Evolutionary conservation across 2,797 vertebrate genomes (phyloP).

Genomic region (Onychomys leucogaster): DNA sequence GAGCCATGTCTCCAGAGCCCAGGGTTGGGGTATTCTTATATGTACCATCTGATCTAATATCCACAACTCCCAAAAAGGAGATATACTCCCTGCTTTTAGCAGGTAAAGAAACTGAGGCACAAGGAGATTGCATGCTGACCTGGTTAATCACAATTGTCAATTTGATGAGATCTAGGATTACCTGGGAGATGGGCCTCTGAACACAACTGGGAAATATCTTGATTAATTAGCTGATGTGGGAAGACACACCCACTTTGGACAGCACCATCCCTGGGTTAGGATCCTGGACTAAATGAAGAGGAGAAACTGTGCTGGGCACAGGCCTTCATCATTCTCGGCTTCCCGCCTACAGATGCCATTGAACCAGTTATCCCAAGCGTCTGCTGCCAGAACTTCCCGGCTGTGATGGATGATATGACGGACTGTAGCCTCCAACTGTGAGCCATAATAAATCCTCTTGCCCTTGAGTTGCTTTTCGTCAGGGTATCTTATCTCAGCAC

Average conservation of each 20-base stretch:
- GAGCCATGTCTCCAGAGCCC: too few relatives aligned
- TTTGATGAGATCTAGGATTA: neutral
- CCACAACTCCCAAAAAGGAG: neutral
- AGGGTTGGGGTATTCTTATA: neutral
- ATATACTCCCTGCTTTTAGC: conserved; percentile 34
- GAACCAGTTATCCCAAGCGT: neutral
- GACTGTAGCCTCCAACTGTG: neutral
- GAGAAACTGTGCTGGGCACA: neutral
- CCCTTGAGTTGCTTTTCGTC: neutral
- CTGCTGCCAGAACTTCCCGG: neutral
- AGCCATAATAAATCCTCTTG: neutral
- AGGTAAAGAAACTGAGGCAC: conserved; percentile 31
- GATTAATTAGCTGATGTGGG: neutral
- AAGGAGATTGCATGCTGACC: neutral
- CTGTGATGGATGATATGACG: too few relatives aligned
- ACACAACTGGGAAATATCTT: too few relatives aligned
- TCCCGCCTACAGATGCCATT: neutral
- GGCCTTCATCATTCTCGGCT: neutral
- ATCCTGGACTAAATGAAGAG: neutral
- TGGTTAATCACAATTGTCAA: neutral
- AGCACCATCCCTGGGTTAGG: neutral
- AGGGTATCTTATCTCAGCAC: neutral
- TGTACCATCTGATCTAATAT: conserved; percentile 9
- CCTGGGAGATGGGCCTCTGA: neutral
- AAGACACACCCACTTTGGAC: neutral